These are phyloP conservation scores for Daphoenositta chrysoptera DNA, from an alignment of 2,113 vertebrate species.

Conservation along the genomic window DNA sequence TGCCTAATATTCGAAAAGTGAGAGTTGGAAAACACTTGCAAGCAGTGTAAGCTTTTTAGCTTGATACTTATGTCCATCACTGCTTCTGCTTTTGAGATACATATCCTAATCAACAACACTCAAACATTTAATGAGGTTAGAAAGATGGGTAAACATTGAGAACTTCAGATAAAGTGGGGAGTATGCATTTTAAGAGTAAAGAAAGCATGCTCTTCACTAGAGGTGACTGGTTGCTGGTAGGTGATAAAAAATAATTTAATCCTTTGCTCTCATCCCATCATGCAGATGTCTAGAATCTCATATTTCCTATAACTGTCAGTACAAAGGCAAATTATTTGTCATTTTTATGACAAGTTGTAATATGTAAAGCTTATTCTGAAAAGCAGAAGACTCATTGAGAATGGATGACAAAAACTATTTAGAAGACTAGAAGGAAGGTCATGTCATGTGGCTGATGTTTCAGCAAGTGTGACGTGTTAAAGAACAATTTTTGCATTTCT, in stretches of 20 bases:
- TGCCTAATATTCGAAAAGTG: not conserved
- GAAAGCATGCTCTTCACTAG: not conserved
- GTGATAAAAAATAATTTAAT: not conserved
- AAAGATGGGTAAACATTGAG: not conserved
- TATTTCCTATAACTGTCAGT: not conserved
- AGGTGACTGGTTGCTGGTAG: not conserved
- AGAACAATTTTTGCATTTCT: not conserved
- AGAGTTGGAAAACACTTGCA: not conserved
- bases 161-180: not conserved
- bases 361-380: not conserved
- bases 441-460: not conserved
- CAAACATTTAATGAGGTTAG: not conserved
- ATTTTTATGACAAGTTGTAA: not conserved
- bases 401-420: not conserved
- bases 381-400: not conserved
- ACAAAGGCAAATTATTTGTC: not conserved
- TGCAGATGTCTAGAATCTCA: not conserved
- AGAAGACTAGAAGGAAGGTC: not conserved
- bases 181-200: not conserved
- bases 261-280: not conserved
- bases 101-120: not conserved
- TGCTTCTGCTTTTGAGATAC: not conserved
- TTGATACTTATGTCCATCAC: not conserved
- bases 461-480: not conserved
- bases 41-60: not conserved